Evolutionary conservation across 2,888 invertebrate species (phyloP).

Genomic region (Cephus pygmeus): DNA sequence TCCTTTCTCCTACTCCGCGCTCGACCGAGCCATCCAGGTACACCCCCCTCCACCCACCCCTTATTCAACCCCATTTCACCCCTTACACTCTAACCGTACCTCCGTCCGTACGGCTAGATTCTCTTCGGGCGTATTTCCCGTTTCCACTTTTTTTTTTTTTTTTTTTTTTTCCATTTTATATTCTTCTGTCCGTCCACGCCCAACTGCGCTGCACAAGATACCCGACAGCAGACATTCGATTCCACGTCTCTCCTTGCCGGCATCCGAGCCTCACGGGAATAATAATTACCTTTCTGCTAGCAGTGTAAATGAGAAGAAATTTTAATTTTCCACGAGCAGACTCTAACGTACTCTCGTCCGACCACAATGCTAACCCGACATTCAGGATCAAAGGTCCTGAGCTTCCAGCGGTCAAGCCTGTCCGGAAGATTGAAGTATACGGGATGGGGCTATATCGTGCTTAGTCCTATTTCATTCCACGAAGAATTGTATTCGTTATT

Average conservation of each 20-base stretch:
- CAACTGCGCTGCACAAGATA: background rate
- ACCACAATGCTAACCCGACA: background rate
- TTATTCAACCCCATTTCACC: background rate
- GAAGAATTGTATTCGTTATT: background rate
- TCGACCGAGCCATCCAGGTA: background rate
- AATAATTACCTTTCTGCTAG: constrained; percentile 13
- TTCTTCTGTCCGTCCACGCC: background rate
- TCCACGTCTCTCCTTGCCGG: background rate
- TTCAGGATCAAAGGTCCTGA: background rate
- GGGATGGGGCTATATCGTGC: background rate
- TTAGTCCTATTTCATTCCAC: background rate
- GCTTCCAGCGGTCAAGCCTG: background rate
- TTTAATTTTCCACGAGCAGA: background rate
- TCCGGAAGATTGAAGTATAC: background rate
- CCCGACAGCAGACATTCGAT: constrained; percentile 1
- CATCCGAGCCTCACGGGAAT: constrained; percentile 3
- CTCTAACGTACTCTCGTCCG: background rate
- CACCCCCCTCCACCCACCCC: background rate
- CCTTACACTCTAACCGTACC: background rate
- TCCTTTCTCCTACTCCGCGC: constrained; percentile 22
- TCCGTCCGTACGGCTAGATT: background rate
- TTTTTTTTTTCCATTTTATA: constrained; percentile 5
- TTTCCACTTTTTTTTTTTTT: background rate
- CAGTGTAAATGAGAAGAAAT: background rate
- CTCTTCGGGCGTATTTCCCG: background rate